Evolutionary conservation across 2,888 invertebrate genomes (phyloP), one percentile per base, ranked within the genome.

Genomic region (Meiosimyza decipiens): DNA sequence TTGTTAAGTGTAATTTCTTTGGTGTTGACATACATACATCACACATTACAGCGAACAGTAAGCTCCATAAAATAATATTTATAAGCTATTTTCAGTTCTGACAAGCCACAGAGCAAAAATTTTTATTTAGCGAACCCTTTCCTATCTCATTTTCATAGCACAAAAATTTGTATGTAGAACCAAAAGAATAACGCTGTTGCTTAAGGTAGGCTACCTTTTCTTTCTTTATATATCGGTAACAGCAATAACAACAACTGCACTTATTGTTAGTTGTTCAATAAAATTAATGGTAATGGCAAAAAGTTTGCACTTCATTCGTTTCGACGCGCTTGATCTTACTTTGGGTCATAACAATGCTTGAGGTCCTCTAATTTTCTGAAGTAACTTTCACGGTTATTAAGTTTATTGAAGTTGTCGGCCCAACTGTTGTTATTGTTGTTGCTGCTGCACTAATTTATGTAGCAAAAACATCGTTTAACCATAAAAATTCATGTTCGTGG

Each of bases 361-460:
- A 7, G 40, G 40, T 40, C 9, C 0, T 40, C 15, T 40, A 40
- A 6, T 18, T 28, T 28, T 13, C 51, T 68, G 57, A 11, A 76
- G 69, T 72, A 75, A 71, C 77, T 79, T 80, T 80, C 80, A 82
- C 81, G 82, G 80, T 80, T 80, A 80, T 82, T 81, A 81, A 77
- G 76, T 79, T 80, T 80, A 80, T 79, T 78, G 74, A 74, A 69
- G 71, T 71, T 4, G 28, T 28, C 72, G 54, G 28, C 49, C 71
- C 49, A 64, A 63, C 65, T 71, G 51, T 69, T 54, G 52, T 74
- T 74, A 69, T 63, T 67, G 52, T 51, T 33, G 49, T 49, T 22
- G n/a, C 68, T 28, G 28, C 28, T 28, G 22, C 22, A 22, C 3
- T 2, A 22, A 3, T 22, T 22, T 22, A 22, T 40, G 40, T 9